Evolutionary conservation across 2,797 vertebrate genomes (phyloP), one percentile per base, ranked within the genome.

Genomic region (Ciconia nigra): DNA sequence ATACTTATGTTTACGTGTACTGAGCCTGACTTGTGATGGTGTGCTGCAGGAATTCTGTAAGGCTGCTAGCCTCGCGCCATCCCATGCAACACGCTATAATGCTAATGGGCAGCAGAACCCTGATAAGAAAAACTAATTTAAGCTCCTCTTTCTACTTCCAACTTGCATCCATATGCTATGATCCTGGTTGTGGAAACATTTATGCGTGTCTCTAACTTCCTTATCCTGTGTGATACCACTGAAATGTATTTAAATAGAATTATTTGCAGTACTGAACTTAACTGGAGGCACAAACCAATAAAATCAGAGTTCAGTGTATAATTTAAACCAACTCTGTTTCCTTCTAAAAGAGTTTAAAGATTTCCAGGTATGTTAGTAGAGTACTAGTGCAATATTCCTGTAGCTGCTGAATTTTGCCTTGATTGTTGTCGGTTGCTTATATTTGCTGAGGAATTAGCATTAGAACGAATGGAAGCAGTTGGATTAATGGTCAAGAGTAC

Each of bases 21-120:
- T 8, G 58, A 46, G 18, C 28, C 37, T 37, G 87, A 8, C 46
- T 35, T 19, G 25, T 37, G 72, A 57, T 24, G 39, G 41, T 37
- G 26, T 33, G 25, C 54, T 39, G 37, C 44, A 51, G 62, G 55
- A 67, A 39, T 47, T 54, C 67, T 2, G 8, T 33, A 41, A 46
- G n/a, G 76, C 63, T 66, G 61, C 33, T 24, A 9, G 57, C 11
- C 66, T 82, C 1, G 11, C 7, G 2, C 8, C 1, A 8, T n/a
- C 42, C 47, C 4, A 0, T 24, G 16, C 11, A n/a, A 4, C 11
- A 28, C 7, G 0, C 16, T 26, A 0, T 4, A n/a, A 29, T 19
- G 6, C 16, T 59, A 46, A 62, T 4, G 51, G 49, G 25, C 89
- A 89, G 57, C 54, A 77, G 63, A 76, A 49, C 57, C 25, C 14